Percentiles rank a stretch among this genome's conserved stretches.
phyloP scores from a whole-genome alignment of 2,888 invertebrate genomes.

The Syrphus vitripennis region DNA sequence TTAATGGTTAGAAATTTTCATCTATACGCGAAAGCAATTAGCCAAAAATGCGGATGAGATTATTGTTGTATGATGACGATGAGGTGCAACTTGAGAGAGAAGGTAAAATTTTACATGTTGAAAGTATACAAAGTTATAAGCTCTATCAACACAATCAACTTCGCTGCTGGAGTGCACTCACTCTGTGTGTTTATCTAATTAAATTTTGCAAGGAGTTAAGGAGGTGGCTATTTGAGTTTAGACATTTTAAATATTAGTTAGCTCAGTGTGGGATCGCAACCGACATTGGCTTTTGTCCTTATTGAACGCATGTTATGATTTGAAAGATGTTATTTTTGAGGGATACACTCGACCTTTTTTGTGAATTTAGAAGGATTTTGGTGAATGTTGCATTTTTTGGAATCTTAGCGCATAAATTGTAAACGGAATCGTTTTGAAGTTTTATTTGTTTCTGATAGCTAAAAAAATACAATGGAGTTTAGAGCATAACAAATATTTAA shows the following conservation, averaged over 20 bases:
- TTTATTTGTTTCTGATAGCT: too few relatives aligned
- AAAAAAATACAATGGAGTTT: too few relatives aligned
- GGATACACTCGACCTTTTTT: not conserved
- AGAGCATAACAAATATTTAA: too few relatives aligned
- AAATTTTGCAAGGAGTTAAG: constrained; percentile 35
- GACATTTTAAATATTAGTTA: constrained; percentile 19
- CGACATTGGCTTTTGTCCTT: not conserved
- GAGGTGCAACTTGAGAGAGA: constrained; percentile 27
- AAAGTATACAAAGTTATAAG: constrained; percentile 33
- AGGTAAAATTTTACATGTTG: constrained; percentile 13
- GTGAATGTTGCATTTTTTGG: too few relatives aligned
- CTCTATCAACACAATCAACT: constrained; percentile 42
- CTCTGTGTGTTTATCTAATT: constrained; percentile 40
- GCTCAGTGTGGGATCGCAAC: constrained; percentile 38
- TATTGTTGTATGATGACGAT: constrained; percentile 11
- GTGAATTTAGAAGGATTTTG: not conserved
- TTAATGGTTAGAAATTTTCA: constrained; percentile 29
- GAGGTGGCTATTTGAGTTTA: not conserved
- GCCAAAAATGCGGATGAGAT: constrained; percentile 67
- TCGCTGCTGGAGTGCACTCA: constrained; percentile 29
- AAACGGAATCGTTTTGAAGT: too few relatives aligned
- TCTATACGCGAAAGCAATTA: constrained; percentile 59
- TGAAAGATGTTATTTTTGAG: not conserved
- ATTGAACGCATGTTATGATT: not conserved
- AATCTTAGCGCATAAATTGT: too few relatives aligned